phyloP scores from a whole-genome alignment of 1,140 invertebrate genomes.

The Drosophila guanche region DNA sequence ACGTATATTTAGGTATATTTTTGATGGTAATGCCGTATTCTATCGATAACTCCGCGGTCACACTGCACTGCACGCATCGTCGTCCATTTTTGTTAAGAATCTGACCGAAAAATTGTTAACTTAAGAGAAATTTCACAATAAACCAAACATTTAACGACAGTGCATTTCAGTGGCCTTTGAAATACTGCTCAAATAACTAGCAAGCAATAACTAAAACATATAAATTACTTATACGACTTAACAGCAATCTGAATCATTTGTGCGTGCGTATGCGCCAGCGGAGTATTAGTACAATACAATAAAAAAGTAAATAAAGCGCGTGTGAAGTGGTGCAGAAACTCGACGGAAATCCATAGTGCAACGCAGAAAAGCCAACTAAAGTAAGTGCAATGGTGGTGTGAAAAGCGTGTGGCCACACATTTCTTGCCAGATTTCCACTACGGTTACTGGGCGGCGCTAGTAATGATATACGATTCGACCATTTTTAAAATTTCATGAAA shows the following conservation, averaged over 20 bases:
- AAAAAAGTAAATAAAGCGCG: slow-evolving; percentile 76
- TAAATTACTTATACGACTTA: slow-evolving; percentile 49
- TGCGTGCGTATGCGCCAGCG: slow-evolving; percentile 58
- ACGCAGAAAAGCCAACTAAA: slow-evolving; percentile 26
- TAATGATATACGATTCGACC: slow-evolving; percentile 79
- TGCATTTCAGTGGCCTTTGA: slow-evolving; percentile 79
- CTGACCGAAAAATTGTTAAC: slow-evolving; percentile 63
- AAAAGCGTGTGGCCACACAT: slow-evolving; percentile 8
- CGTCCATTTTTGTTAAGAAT: slow-evolving; percentile 74
- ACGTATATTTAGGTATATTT: too few species aligned
- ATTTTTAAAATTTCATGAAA: slow-evolving; percentile 82
- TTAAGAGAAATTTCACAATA: slow-evolving; percentile 31
- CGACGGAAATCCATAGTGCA: slow-evolving; percentile 33
- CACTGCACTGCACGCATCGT: slow-evolving; percentile 45
- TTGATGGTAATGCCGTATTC: too few species aligned
- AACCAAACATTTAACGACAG: slow-evolving; percentile 40
- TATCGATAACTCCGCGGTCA: too few species aligned
- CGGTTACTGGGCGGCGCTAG: slow-evolving; percentile 27
- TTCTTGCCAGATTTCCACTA: slow-evolving; percentile 22
- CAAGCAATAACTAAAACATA: slow-evolving; percentile 60
- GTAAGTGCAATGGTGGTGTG: slow-evolving; percentile 59
- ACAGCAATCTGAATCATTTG: slow-evolving; percentile 30
- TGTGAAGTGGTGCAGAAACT: slow-evolving; percentile 75
- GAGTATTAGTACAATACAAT: slow-evolving; percentile 55
- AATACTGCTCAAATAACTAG: slow-evolving; percentile 70